phyloP scores from a whole-genome alignment of 2,113 vertebrate genomes.

The Galemys pyrenaicus region DNA sequence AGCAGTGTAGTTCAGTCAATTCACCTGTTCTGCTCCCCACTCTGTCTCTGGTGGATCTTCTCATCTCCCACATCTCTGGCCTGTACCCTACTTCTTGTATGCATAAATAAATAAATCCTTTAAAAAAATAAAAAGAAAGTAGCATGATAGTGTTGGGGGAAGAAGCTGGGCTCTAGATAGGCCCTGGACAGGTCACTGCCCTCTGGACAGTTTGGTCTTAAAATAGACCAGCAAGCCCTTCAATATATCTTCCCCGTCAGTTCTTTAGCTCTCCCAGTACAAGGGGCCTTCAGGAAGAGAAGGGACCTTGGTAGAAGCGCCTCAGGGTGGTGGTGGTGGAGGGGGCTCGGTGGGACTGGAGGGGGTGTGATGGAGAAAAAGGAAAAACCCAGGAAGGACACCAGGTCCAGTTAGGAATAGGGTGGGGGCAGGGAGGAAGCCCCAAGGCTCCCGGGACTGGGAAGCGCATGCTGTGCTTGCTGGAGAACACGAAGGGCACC shows the following conservation, averaged over 20 bases:
- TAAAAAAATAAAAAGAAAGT: neutral
- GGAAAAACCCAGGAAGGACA: no score
- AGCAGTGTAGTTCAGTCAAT: no score
- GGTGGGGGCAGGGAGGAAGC: neutral
- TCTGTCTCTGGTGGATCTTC: no score
- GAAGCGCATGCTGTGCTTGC: conserved; percentile 31
- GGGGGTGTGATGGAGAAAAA: neutral
- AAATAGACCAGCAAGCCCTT: no score
- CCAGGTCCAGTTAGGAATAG: fast-evolving
- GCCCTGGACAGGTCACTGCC: neutral
- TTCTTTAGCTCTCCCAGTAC: neutral
- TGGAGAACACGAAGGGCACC: conserved; percentile 77
- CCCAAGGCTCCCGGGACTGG: fast-evolving
- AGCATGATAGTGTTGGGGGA: fast-evolving
- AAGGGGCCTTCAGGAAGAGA: neutral
- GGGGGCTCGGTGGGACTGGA: neutral
- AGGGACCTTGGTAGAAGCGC: neutral
- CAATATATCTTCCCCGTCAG: neutral
- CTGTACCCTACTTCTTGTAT: no score
- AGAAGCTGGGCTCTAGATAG: neutral
- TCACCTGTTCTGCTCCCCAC: no score
- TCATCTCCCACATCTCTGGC: no score
- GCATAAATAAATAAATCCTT: no score
- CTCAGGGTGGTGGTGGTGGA: neutral
- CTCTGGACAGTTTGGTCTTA: neutral